A percentile compares a stretch with the other conserved stretches of the same genome.
Conservation (phyloP, 1,140 invertebrate genomes). For the Forficula auricularia region DNA sequence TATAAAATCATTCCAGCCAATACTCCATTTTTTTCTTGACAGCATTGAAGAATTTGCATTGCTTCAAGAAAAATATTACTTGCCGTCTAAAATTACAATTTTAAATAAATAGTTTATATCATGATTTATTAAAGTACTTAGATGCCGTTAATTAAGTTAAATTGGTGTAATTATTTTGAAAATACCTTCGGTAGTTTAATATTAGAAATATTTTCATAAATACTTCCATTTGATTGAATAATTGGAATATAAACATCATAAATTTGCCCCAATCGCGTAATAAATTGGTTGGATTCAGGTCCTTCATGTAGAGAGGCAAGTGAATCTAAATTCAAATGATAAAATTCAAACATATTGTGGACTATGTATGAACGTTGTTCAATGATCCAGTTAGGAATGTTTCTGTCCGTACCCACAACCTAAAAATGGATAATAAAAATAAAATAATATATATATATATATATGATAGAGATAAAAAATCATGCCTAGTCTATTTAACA, state of each 20-base stretch:
- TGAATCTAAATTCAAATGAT: slow-evolving; percentile 55
- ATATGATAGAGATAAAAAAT: too few species aligned
- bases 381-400: slow-evolving; percentile 60
- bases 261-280: slow-evolving; percentile 60
- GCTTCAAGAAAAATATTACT: slow-evolving; percentile 63
- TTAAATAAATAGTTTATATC: too few species aligned
- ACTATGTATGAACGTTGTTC: slow-evolving; percentile 52
- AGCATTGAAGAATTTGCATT: slow-evolving; percentile 60
- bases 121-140: too few species aligned
- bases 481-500: too few species aligned
- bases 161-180: too few species aligned
- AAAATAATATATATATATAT: slow-evolving; percentile 10
- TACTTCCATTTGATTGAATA: slow-evolving; percentile 53
- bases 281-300: slow-evolving; percentile 40
- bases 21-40: slow-evolving; percentile 49
- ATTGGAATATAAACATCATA: slow-evolving; percentile 70
- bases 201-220: slow-evolving; percentile 58
- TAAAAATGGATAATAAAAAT: slow-evolving; percentile 26
- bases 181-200: slow-evolving; percentile 57
- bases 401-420: slow-evolving; percentile 69
- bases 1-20: slow-evolving; percentile 61
- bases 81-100: slow-evolving; percentile 42
- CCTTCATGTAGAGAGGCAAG: slow-evolving; percentile 36
- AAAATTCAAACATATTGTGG: slow-evolving; percentile 53
- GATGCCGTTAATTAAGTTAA: too few species aligned